Conservation (phyloP, 2,888 invertebrate species). For the Lithophane socia region DNA sequence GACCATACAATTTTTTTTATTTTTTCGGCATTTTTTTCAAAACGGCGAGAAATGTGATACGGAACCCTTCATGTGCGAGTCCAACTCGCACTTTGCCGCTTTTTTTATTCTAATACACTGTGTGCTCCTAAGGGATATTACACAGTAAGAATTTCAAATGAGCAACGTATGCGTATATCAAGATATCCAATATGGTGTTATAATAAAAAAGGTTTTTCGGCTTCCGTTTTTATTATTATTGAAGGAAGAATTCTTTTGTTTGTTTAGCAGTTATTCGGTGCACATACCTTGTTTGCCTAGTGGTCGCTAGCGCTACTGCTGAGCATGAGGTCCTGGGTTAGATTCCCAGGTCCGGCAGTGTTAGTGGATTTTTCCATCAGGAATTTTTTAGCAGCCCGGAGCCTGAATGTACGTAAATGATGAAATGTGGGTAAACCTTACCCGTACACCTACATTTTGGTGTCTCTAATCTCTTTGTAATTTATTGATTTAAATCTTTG, state of each 20-base stretch:
- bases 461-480: too few relatives aligned
- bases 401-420: too few relatives aligned
- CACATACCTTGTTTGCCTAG: neutral
- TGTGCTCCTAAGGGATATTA: constrained; percentile 37
- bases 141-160: constrained; percentile 54
- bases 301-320: neutral
- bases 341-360: neutral
- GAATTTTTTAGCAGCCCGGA: neutral
- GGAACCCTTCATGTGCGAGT: too few relatives aligned
- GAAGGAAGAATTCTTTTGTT: neutral
- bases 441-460: too few relatives aligned
- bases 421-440: too few relatives aligned
- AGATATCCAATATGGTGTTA: constrained; percentile 42
- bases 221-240: neutral
- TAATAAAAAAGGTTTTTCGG: constrained; percentile 2
- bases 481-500: too few relatives aligned
- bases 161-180: constrained; percentile 24
- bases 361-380: neutral
- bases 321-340: neutral
- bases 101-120: constrained; percentile 32
- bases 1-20: too few relatives aligned
- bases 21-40: too few relatives aligned
- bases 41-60: too few relatives aligned
- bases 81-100: neutral
- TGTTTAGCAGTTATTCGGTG: neutral